Percentiles rank a stretch among this genome's conserved stretches.
Evolutionary conservation across 2,888 invertebrate genomes (phyloP).

Genomic region (Dynastes hyllus): DNA sequence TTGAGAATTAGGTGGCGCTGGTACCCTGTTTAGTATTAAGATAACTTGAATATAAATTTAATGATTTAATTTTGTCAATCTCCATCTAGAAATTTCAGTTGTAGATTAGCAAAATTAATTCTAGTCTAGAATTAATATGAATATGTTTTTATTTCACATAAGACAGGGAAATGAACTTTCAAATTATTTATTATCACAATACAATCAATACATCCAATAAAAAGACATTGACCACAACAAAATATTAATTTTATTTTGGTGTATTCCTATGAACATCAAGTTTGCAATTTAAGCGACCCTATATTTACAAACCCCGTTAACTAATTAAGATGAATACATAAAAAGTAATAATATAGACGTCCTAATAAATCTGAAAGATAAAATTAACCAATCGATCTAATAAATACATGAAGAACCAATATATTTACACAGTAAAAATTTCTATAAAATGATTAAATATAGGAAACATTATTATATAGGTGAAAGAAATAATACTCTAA

Average conservation of each 20-base stretch:
- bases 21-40: no score
- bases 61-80: no score
- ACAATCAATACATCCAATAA: no score
- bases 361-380: conserved; percentile 1
- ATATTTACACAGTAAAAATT: conserved; percentile 40
- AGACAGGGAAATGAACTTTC: no score
- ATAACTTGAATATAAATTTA: no score
- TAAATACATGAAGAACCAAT: conserved; percentile 3
- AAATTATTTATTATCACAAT: no score
- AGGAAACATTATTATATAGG: background rate
- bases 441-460: conserved; percentile 8
- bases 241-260: conserved; percentile 2
- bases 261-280: conserved; percentile 8
- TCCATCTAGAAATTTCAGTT: no score
- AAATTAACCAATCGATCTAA: background rate
- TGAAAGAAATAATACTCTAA: background rate
- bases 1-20: no score
- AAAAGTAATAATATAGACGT: conserved; percentile 5
- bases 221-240: background rate
- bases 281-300: background rate
- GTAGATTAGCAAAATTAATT: no score
- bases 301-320: conserved; percentile 3
- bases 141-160: no score
- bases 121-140: no score
- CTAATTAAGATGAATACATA: background rate